Evolutionary conservation across 2,888 invertebrate genomes (phyloP), one percentile per base, ranked within the genome.

Genomic region (Stomorhina lunata): DNA sequence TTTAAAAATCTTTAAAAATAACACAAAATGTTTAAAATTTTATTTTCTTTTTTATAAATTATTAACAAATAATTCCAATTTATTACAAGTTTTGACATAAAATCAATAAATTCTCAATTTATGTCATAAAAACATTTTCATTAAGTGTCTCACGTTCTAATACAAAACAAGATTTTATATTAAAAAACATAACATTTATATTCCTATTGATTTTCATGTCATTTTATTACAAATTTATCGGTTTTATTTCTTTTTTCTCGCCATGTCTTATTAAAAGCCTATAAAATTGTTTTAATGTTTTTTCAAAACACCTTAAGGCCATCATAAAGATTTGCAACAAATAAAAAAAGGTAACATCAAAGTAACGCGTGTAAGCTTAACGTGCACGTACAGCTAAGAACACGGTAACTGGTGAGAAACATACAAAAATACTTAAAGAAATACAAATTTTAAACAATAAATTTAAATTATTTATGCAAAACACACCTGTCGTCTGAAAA

Each of bases 401-500:
- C 29, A 55, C 57, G 57, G 45, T 12, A 53, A 59, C 15, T 29
- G 27, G 32, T 2, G 6, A 43, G 15, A 22, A 66, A 32, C n/a
- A 34, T 15, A 57, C 45, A 57, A 34, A 45, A 59, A 71, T 15
- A 45, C n/a, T 22, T 34, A n/a, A n/a, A n/a, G 32, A 57, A 45
- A 45, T 45, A 71, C 48, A 12, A 22, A 48, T 22, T 9, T 22
- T 7, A 15, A 43, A 17, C 17, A 15, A 48, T 10, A 48, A 9
- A 22, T 10, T 48, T 2, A 22, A 45, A 72, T 79, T 50, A 79
- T 72, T 72, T 79, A 79, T 79, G 79, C 72, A 32, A 79, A 79
- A 79, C 72, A 59, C 79, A 79, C 66, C 71, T 79, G 65, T 65
- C 40, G 57, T 59, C 34, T 48, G 48, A 65, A 29, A 57, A 20